Base-by-base conservation (phyloP, 1,140 invertebrate species). In the Epicauta chinensis region DNA sequence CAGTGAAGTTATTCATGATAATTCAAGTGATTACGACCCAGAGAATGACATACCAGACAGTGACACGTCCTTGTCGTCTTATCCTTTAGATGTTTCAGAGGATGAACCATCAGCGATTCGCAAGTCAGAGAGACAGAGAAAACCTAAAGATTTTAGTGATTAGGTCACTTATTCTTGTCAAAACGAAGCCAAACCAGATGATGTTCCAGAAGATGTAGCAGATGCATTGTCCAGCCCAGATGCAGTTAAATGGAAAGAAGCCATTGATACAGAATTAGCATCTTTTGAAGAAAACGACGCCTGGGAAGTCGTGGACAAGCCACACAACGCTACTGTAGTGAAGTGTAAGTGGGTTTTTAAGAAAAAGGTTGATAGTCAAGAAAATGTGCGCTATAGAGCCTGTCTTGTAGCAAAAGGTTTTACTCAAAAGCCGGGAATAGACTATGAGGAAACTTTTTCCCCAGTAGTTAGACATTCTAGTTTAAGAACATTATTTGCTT, bases 281-380 rank as follows among this genome's bases (percentile, higher is more conserved):
- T 60, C 65, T 13, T 54, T 71, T 9, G 46, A 53, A 32, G 55
- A 64, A 42, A 71, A 72, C 56, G 55, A 69, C 39, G 70, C 68
- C 10, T 75, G 69, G 68, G 45, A 59, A 49, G 17, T 70, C 7
- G 61, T 68, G 10, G 51, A 66, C 1, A 51, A 45, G 17, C 56
- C 66, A 44, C 16, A 49, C 16, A 52, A 51, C 4, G 54, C 42
- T 32, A 65, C 61, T 35, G 47, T 60, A 13, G 61, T 74, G 11
- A 56, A 70, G 40, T 66, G 62, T 16, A 68, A 66, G 38, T 76
- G 71, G 73, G 69, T 76, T 5, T 73, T 69, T 43, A 69, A 63
- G 32, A 60, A 59, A 40, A 66, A 69, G 60, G 50, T 49, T 50
- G 60, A 70, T 50, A 50, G 57, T 44, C 60, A 64, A 48, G 59